Base-by-base conservation (phyloP, 2,797 vertebrate species). In the Alectoris magna region DNA sequence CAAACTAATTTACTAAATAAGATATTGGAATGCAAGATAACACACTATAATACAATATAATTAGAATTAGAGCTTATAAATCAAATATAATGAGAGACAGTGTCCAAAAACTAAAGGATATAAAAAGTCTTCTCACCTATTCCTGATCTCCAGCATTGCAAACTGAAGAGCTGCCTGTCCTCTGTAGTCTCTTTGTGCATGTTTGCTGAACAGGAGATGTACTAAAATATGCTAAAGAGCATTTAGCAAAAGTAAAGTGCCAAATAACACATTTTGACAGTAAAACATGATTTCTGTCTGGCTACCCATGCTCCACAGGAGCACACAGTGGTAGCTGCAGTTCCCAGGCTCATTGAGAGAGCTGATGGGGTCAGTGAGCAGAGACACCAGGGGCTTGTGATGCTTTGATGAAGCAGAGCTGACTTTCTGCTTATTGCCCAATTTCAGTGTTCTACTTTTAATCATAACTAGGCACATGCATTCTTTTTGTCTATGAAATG, bases 231-330 rank as follows among this genome's bases (percentile, higher is more conserved):
- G 23, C n/a, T 69, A 79, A 69, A 64, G 23, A 66, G 7, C 31
- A 51, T 80, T 60, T 41, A 38, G 26, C 44, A 67, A 62, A 63
- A 63, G 29, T 9, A 14, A 81, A 74, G 68, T 44, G 31, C 18
- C 41, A 64, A 39, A 9, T 27, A 41, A 6, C 64, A 36, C 19
- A 14, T 46, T 90, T 55, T 38, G 29, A 46, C 41, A 66, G 26
- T 43, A 62, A 72, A 90, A 8, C 7, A 2, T 44, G 39, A 17
- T 62, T 89, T 51, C 15, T 81, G 7, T 70, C 21, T 51, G 24
- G 53, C 34, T 36, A 27, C 1, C 14, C 1, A 0, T 36, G 26
- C 22, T 79, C 68, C 27, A 11, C 2, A 9, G 36, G 36, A 55
- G 49, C 12, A 13, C 0, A 7, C 62, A 48, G 9, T 10, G 10